Base-by-base conservation (phyloP, 2,113 vertebrate genomes). In the Numenius arquata region DNA sequence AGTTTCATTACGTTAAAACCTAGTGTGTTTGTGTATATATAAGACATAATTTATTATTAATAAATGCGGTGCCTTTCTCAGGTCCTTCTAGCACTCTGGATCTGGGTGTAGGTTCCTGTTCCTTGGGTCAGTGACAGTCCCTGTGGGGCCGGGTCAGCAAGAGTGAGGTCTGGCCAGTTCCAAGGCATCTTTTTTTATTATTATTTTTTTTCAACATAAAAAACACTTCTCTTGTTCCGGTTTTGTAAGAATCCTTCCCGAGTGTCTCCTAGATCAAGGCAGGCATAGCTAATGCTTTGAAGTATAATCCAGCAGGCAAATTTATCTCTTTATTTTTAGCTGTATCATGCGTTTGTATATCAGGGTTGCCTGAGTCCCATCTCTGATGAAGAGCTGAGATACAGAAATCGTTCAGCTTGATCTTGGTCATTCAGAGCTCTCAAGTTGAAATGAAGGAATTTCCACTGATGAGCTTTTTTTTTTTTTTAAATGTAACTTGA, bases 291-390 rank as follows among this genome's bases (percentile, higher is more conserved):
- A 38, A 87, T 74, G 53, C 78, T 92, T 90, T 91, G 78, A 91
- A 89, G 65, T 96, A 7, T 66, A 72, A 92, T 94, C 61, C 63
- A 88, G 27, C 63, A 81, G 61, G 68, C 79, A 86, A 62, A 85
- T 68, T 78, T 82, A 2, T 82, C 53, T 76, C 75, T 93, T 84
- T 93, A 77, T 78, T 95, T 96, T 96, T 92, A 91, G 89, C 19
- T 85, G 6, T 30, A 53, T 55, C 53, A 21, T 79, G 38, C 3
- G 0, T 94, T 81, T 95, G 61, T 88, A 8, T 75, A 4, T 70
- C 80, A 71, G 85, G 45, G 47, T 78, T 95, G 50, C 82, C 66
- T 36, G 72, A 38, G 89, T 89, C 71, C 32, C 27, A 8, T 73
- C 66, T 94, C 65, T 79, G 66, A 55, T 82, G 68, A 63, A 17